Base-by-base conservation (phyloP, 1,140 invertebrate genomes). In the Latrodectus geometricus region DNA sequence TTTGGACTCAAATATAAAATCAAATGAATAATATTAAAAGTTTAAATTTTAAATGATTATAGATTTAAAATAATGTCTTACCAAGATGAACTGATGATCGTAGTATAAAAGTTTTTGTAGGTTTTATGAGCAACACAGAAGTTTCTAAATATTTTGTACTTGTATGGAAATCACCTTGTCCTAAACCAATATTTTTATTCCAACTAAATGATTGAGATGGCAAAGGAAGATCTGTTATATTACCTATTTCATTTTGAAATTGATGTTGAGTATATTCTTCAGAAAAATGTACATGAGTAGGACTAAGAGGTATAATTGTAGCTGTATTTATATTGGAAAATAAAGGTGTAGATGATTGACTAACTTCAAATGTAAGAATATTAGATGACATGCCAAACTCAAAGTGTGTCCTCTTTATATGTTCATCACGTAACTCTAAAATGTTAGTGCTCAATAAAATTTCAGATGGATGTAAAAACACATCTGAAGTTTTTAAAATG, bases 381-480 rank as follows among this genome's bases (percentile, higher is more conserved):
- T 15, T 8, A 14, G 54, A 20, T 69, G 61, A 4, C 50, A 23
- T 17, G 49, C 14, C 49, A 49, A 66, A 66, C 15, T 17, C 52
- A 23, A 56, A 49, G 50, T 81, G 17, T 72, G 79, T 81, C 52
- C 23, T 21, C 35, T 17, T 35, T 15, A 76, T 35, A 49, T 49
- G 15, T 48, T n/a, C 56, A 78, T 20, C 49, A 9, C 54, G 68
- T 23, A 72, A 11, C 23, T 72, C 66, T 52, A 23, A 78, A 61
- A 56, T 61, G 54, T 76, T 76, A 11, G 20, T 15, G 15, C 54
- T 17, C 20, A 54, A 65, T 83, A n/a, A 56, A 48, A 74, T 14
- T 83, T 74, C 70, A n/a, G 80, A 83, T 49, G 80, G 80, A 74
- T 83, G 49, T 17, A 83, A 74, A 50, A 65, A 50, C n/a, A 56